These are phyloP conservation scores for Drosophila kepulauana DNA, from an alignment of 1,140 invertebrate genomes.

Conservation along the genomic window DNA sequence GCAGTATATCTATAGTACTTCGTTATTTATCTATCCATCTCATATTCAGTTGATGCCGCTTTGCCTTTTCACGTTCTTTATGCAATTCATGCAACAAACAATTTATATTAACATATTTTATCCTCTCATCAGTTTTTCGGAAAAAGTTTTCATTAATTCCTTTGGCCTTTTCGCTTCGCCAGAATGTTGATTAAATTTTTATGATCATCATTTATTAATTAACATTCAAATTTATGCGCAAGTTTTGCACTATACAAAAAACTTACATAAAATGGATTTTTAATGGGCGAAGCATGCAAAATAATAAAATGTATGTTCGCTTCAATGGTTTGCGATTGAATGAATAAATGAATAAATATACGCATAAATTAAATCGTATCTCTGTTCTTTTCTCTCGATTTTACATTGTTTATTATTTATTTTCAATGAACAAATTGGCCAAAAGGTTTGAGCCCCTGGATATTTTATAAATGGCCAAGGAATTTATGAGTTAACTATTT, in stretches of 20 bases:
- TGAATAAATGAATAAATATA: slow-evolving; percentile 34
- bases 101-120: slow-evolving; percentile 43
- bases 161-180: slow-evolving; percentile 7
- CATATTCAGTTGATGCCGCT: no score
- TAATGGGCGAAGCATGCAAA: slow-evolving; percentile 43
- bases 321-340: slow-evolving; percentile 36
- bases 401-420: not conserved
- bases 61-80: not conserved
- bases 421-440: slow-evolving; percentile 12
- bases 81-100: slow-evolving; percentile 23
- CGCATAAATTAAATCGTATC: slow-evolving; percentile 30
- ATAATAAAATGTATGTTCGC: slow-evolving; percentile 36
- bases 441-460: not conserved
- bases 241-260: not conserved
- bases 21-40: not conserved
- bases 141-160: slow-evolving; percentile 18
- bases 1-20: no score
- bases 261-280: slow-evolving; percentile 37
- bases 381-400: not conserved
- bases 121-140: not conserved
- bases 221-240: slow-evolving; percentile 39
- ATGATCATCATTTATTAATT: slow-evolving; percentile 53
- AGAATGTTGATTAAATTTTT: slow-evolving; percentile 62
- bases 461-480: slow-evolving; percentile 1
- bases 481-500: slow-evolving; percentile 38